Conservation (phyloP, 2,888 invertebrate genomes). For the Nephrotoma appendiculata region DNA sequence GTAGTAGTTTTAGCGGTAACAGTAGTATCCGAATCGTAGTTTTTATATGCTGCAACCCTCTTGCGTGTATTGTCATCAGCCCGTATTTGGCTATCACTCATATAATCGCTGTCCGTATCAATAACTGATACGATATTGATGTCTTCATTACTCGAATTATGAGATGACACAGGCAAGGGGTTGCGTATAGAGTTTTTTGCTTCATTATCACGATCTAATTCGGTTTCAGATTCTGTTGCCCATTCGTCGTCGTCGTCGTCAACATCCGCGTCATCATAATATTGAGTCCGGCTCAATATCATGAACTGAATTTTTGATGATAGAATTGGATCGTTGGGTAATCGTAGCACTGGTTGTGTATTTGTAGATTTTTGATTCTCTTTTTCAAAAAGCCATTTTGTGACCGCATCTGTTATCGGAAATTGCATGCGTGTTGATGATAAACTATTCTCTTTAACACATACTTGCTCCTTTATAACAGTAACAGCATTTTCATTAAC, state of each 20-base stretch:
- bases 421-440: conserved; percentile 15
- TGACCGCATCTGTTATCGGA: conserved; percentile 44
- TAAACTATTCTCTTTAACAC: neutral
- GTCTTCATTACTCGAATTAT: conserved; percentile 20
- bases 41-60: conserved; percentile 12
- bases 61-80: conserved; percentile 12
- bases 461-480: neutral
- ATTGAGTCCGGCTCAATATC: neutral
- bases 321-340: conserved; percentile 12
- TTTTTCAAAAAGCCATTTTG: conserved; percentile 39
- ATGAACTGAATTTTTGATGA: neutral
- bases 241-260: conserved; percentile 10
- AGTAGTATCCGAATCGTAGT: neutral
- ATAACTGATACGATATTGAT: conserved; percentile 1
- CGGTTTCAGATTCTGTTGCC: neutral
- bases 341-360: conserved; percentile 19
- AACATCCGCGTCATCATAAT: conserved; percentile 9
- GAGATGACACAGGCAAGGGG: conserved; percentile 39
- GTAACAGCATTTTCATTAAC: neutral
- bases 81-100: conserved; percentile 11
- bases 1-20: neutral
- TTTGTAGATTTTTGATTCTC: conserved; percentile 25
- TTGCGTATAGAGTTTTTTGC: conserved; percentile 41
- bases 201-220: conserved; percentile 16
- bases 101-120: conserved; percentile 11